phyloP scores from a whole-genome alignment of 2,113 vertebrate species.

The Telmatochromis sp. region DNA sequence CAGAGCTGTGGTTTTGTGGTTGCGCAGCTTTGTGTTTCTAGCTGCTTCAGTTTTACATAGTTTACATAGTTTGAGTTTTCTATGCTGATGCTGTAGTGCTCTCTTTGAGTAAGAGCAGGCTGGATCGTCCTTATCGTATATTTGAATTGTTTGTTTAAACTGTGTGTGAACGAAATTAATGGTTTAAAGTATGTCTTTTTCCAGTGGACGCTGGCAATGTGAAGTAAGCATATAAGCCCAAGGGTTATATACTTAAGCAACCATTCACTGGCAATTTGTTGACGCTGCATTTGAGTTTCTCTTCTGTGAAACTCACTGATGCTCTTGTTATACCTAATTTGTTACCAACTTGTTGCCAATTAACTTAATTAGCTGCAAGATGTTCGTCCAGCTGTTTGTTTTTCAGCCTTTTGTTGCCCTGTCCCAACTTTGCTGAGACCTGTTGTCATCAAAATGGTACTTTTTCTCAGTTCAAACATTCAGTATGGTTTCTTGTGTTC shows the following conservation, averaged over 20 bases:
- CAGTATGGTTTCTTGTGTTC: neutral
- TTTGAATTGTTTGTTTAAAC: neutral
- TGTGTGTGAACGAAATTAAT: neutral
- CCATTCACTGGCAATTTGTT: neutral
- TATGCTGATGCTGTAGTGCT: neutral
- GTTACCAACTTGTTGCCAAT: neutral
- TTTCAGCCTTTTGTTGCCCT: neutral
- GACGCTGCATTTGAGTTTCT: neutral
- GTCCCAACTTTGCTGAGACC: neutral
- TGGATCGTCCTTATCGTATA: neutral
- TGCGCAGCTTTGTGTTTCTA: neutral
- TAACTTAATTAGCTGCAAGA: neutral
- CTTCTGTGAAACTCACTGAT: neutral
- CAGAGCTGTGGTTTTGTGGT: neutral
- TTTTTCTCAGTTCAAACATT: neutral
- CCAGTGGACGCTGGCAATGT: neutral
- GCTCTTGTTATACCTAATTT: neutral
- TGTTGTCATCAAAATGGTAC: neutral
- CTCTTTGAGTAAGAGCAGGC: neutral
- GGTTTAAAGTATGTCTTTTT: neutral
- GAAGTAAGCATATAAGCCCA: neutral
- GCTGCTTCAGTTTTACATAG: neutral
- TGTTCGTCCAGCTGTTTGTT: neutral
- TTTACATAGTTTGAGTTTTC: neutral
- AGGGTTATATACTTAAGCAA: neutral